Evolutionary conservation across 2,888 invertebrate species (phyloP).

Genomic region (Perizoma affinitatum): DNA sequence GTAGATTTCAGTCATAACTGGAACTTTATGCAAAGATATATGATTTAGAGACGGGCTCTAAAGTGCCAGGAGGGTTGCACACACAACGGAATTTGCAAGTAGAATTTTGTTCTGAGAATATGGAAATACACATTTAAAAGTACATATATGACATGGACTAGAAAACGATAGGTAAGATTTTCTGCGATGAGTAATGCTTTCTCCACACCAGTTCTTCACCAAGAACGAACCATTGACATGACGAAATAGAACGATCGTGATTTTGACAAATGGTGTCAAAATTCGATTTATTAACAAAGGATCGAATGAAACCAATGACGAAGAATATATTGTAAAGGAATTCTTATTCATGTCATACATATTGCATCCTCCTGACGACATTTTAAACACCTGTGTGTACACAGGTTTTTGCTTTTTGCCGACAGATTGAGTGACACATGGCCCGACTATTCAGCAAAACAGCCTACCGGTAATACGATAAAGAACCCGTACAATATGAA

Average conservation of each 20-base stretch:
- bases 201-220: no score
- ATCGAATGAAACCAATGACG: constrained; percentile 6
- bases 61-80: constrained; percentile 4
- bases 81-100: constrained; percentile 1
- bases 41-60: neutral
- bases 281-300: neutral
- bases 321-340: neutral
- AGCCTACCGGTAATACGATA: constrained; percentile 18
- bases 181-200: no score
- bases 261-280: neutral
- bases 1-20: constrained; percentile 4
- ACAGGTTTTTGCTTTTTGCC: constrained; percentile 21
- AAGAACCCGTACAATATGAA: constrained; percentile 17
- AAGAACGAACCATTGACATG: no score
- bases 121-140: neutral
- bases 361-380: constrained; percentile 16
- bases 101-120: neutral
- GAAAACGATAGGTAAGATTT: no score
- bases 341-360: constrained; percentile 13
- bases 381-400: constrained; percentile 25
- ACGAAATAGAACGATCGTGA: no score
- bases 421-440: constrained; percentile 29
- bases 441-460: constrained; percentile 24
- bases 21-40: constrained; percentile 6
- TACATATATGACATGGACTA: no score